Base-by-base conservation (phyloP, 2,113 vertebrate species). In the Cynocephalus volans region DNA sequence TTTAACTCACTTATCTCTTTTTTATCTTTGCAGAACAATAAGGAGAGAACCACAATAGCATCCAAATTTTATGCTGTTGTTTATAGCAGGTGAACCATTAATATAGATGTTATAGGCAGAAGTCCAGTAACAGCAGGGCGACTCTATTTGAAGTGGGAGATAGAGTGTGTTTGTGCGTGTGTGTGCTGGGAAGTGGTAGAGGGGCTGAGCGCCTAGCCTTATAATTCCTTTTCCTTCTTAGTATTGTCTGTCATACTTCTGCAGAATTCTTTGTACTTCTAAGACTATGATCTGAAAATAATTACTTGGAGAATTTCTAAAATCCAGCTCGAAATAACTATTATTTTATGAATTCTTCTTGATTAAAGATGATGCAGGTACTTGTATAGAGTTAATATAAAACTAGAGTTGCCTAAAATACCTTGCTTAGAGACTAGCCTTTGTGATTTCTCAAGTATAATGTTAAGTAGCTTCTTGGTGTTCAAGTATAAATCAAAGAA, bases 291-390 rank as follows among this genome's bases (percentile, higher is more conserved):
- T 69, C 50, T 93, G 33, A 97, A 87, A 94, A 89, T 82, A 54
- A 88, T 60, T 82, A 70, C 72, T 96, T 50, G 31, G 77, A 76
- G n/a, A 85, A 79, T 85, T 88, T 96, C 45, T 87, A 93, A 96
- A 94, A 82, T 90, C 62, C 41, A 87, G 33, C 12, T 93, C 11
- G 28, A 90, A 87, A 14, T 56, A 31, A 85, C 31, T 81, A 45
- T 50, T 95, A n/a, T 82, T 91, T 90, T 69, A 84, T 86, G 36
- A 95, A 48, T 69, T 69, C 12, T 93, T 70, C 14, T 69, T 92
- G 17, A 41, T 67, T 70, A 60, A 84, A 94, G 45, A 89, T 83
- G 28, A 58, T 5, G 56, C 6, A 60, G 36, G 28, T 52, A 82
- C 33, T 96, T 86, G 17, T 17, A 33, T 12, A 91, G 31, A 73